phyloP scores from a whole-genome alignment of 2,797 vertebrate genomes.

The Fundulus diaphanus region DNA sequence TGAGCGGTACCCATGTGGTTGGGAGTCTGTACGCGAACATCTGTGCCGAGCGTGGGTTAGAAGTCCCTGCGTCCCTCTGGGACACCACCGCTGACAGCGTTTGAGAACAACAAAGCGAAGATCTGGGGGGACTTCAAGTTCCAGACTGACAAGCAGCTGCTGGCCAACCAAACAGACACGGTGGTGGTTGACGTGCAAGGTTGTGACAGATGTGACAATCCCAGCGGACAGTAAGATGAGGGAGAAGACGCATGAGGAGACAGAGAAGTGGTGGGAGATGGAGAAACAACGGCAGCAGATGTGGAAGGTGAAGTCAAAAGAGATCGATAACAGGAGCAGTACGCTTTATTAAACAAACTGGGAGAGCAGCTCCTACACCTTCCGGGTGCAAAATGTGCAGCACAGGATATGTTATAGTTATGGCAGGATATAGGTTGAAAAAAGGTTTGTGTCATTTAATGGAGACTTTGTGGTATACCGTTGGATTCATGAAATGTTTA shows the following conservation, averaged over 20 bases:
- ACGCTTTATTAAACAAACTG: not conserved
- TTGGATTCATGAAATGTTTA: not conserved
- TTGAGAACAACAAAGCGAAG: conserved; percentile 26
- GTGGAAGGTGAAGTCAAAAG: conserved; percentile 13
- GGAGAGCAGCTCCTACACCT: not conserved
- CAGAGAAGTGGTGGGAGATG: conserved; percentile 2
- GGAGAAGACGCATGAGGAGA: conserved; percentile 16
- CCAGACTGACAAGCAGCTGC: conserved; percentile 38
- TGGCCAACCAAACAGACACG: conserved; percentile 29
- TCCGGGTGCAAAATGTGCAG: not conserved
- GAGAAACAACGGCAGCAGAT: conserved; percentile 10
- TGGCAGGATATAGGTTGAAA: not conserved
- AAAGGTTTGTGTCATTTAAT: not conserved
- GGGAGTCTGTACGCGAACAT: conserved; percentile 4
- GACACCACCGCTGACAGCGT: conserved; percentile 17
- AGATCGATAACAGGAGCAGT: conserved; percentile 7
- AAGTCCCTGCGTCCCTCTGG: conserved; percentile 14
- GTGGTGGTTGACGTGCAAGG: conserved; percentile 23
- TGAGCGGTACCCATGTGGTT: conserved; percentile 2
- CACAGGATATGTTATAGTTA: not conserved
- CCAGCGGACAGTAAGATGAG: conserved; percentile 20
- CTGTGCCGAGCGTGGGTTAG: conserved; percentile 21
- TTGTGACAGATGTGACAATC: conserved; percentile 33
- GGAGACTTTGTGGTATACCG: conserved; percentile 3
- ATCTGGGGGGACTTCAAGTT: conserved; percentile 28